Evolutionary conservation across 2,888 invertebrate species (phyloP), one percentile per base, ranked within the genome.

Genomic region (Drosophila paranaensis): DNA sequence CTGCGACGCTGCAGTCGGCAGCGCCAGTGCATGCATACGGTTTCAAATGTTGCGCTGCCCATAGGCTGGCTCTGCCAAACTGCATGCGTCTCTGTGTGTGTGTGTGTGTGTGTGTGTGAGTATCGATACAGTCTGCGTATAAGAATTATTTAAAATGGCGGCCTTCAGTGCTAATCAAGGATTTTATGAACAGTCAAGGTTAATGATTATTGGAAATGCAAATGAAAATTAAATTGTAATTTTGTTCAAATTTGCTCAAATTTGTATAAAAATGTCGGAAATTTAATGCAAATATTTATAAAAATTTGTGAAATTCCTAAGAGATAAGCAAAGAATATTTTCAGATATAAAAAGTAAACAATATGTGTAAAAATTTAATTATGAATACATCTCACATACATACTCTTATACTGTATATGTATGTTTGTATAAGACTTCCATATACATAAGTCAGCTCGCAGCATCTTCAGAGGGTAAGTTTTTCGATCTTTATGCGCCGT

Each of bases 11-110:
- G 43, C 27, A 27, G 27, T 27, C 53, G 25, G 58, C 71, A 58
- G 39, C 57, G 72, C 81, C 81, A 77, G 42, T 45, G 43, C 37
- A 20, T 56, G 56, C 56, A 68, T 79, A 79, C 30, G 80, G 76
- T 76, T 76, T 76, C 80, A 53, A 72, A 56, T 14, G 25, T 6
- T 51, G 64, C 40, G 37, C 50, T 45, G 72, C 45, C 53, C 13
- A 55, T 42, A 58, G 57, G 58, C 48, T 35, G 40, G 33, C 50
- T 6, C 16, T 33, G 6, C 8, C 20, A 20, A 20, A 20, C 20
- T 20, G 20, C 20, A 20, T 20, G 20, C 20, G 20, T 20, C 20
- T 20, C 2, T 11, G 25, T 13, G 20, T 11, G 25, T 13, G 13
- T 13, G 20, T 3, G 3, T 45, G 13, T 45, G 20, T 6, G 43